Conservation (phyloP, 2,888 invertebrate species). For the Perizoma affinitatum region DNA sequence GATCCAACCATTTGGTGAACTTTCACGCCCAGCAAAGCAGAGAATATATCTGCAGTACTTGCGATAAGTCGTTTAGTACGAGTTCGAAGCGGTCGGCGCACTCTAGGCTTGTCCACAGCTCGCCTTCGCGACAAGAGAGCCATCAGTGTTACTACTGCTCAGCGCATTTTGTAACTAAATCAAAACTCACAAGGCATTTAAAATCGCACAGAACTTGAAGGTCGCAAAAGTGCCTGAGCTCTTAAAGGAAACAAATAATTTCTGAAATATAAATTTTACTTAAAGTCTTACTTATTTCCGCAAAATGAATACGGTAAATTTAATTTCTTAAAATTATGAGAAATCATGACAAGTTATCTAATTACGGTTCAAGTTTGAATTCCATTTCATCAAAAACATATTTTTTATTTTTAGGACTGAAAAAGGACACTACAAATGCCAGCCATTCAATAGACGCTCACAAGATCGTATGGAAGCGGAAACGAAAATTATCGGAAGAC, state of each 20-base stretch:
- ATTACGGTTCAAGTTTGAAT: not conserved
- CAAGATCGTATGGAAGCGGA: conserved; percentile 56
- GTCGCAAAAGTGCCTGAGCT: not conserved
- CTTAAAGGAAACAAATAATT: no score
- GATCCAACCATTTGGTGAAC: conserved; percentile 68
- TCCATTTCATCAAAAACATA: conserved; percentile 32
- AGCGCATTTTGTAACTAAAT: conserved; percentile 54
- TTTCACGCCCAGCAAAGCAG: conserved; percentile 59
- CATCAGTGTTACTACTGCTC: conserved; percentile 59
- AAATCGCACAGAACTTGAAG: conserved; percentile 47
- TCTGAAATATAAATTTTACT: not conserved
- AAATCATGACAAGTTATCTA: no score
- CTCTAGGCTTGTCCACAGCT: conserved; percentile 53
- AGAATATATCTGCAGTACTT: conserved; percentile 59
- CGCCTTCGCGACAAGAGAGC: conserved; percentile 42
- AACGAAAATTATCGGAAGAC: conserved; percentile 51
- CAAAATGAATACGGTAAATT: not conserved
- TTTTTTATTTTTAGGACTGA: conserved; percentile 57
- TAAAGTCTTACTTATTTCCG: not conserved
- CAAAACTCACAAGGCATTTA: conserved; percentile 58
- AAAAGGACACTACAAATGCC: conserved; percentile 36
- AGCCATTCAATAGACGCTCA: conserved; percentile 39
- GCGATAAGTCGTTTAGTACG: conserved; percentile 62
- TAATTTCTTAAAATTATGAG: no score
- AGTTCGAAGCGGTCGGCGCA: conserved; percentile 67